Base-by-base conservation (phyloP, 2,113 vertebrate genomes). In the Formicarius rufipectus region DNA sequence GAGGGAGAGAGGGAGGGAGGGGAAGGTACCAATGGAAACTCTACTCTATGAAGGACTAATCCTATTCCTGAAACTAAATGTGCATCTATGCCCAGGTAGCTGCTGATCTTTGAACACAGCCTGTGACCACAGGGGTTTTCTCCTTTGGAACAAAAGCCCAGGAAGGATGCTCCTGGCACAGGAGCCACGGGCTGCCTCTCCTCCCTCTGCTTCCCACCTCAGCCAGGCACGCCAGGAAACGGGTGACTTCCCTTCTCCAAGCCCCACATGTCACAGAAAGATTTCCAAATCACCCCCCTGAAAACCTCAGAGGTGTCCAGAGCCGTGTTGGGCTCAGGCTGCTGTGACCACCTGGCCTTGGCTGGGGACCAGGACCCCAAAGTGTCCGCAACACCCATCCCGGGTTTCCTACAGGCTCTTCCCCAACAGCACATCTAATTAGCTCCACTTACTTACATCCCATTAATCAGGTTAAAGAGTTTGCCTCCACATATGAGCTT, bases 381-480 rank as follows among this genome's bases (percentile, higher is more conserved):
- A 8, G 13, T 0, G 45, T 42, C 73, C 10, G 8, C 12, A 89
- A 59, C 10, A 4, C 33, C 0, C 0, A 31, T 8, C 62, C 86
- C 0, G 1, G 5, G 14, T 28, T 66, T 75, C 17, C 3, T 30
- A 7, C 2, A 4, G 78, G 87, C 82, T 67, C 22, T 85, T 87
- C 91, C 89, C 89, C 47, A 87, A 4, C 79, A 77, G 91, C 82
- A 63, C 3, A 1, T 47, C 93, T 85, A 92, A 96, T 96, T 95
- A 96, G 95, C 95, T 90, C 89, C 85, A 81, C 92, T 95, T 93
- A 94, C 82, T 94, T 88, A 91, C 92, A 93, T 94, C 90, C 95
- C 93, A 96, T 95, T 97, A 93, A 95, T 95, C 87, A 96, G 79
- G 92, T 94, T 97, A 96, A 93, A 93, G 91, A 96, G 90, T 90